Base-by-base conservation (phyloP, 2,888 invertebrate species). In the Dendrolimus pini region DNA sequence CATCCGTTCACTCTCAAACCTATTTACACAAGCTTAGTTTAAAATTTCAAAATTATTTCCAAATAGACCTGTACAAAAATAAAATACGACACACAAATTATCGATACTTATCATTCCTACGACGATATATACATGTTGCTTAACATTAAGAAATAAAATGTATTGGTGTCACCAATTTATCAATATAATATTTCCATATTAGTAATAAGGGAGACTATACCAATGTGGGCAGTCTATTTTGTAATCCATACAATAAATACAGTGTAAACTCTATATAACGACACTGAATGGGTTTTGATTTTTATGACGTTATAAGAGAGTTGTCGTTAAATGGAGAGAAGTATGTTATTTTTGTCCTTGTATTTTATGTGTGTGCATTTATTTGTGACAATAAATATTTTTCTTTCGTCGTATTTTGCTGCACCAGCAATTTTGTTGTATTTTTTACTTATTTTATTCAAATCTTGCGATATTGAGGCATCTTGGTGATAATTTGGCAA, bases 111-210 rank as follows among this genome's bases (percentile, higher is more conserved):
- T 62, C 69, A 61, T 69, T 63, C 66, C 62, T 63, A 67, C 61
- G 66, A 65, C 67, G 59, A 65, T 75, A 75, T 76, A 69, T 85
- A 85, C 85, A 84, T 68, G 69, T 72, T 47, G 47, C 41, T 65
- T 74, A 73, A 79, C 78, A 70, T 69, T 69, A 65, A 71, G 72
- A 71, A 77, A 71, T 73, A 72, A n/a, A 79, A 77, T 75, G 67
- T 77, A 70, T 88, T 88, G 88, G 86, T 88, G 88, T 89, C 69
- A 82, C 82, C 77, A 80, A 76, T 80, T 83, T 77, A 77, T 82
- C 78, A 73, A 75, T 82, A 77, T 72, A 18, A 18, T 18, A 30
- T 30, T 30, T 30, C 30, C 30, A 30, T 30, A 30, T 30, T 30
- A 30, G 30, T 30, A 30, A 30, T 30, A 30, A 6, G 30, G 18